These are phyloP conservation scores for Pelodiscus sinensis DNA, from an alignment of 2,113 vertebrate species.

Conservation along the genomic window DNA sequence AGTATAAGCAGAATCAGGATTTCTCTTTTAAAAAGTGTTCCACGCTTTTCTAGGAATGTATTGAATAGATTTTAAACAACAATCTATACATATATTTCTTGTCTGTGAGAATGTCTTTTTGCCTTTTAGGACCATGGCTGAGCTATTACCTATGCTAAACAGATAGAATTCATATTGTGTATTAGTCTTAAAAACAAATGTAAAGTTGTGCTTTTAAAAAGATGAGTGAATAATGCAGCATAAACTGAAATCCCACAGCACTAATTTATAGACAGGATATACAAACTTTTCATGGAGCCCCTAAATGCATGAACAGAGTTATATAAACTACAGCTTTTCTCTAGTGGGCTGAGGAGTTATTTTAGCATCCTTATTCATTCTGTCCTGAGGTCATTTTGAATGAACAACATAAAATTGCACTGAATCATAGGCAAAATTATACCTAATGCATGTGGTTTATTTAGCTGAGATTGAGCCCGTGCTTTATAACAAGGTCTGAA, in stretches of 20 bases:
- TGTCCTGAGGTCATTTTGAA: neutral
- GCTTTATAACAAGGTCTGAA: neutral
- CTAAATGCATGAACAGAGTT: neutral
- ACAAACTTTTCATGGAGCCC: neutral
- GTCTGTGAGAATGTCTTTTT: fast-evolving
- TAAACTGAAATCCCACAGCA: neutral
- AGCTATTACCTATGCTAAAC: neutral
- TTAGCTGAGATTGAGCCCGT: neutral
- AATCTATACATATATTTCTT: neutral
- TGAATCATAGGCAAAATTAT: neutral
- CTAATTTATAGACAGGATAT: neutral
- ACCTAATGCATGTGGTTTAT: neutral
- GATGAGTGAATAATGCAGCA: neutral
- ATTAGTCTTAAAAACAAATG: neutral
- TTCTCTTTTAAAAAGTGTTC: slow-evolving; percentile 33
- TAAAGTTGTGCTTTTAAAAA: neutral
- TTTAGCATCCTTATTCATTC: slow-evolving; percentile 25
- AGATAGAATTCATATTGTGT: neutral
- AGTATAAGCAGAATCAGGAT: slow-evolving; percentile 43
- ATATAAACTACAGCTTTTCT: neutral
- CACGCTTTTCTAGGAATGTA: slow-evolving; percentile 28
- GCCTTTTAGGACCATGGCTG: neutral
- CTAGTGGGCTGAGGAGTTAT: neutral
- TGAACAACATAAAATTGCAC: neutral
- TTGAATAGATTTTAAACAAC: slow-evolving; percentile 34